Evolutionary conservation across 2,797 vertebrate species (phyloP).

Genomic region (Notolabrus celidotus): DNA sequence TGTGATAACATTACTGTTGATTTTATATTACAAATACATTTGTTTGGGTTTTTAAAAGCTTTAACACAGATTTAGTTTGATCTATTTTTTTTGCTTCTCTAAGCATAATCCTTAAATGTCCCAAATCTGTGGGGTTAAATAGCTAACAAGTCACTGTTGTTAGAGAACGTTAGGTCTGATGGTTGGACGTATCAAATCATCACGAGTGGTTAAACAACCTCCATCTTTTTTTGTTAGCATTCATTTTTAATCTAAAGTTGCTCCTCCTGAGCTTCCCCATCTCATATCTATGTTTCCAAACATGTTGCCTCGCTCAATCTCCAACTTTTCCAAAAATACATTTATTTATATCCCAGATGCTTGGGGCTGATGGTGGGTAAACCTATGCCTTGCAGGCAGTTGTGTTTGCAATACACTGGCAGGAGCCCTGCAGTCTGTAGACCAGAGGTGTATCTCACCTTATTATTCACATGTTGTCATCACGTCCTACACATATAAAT

Average conservation of each 20-base stretch:
- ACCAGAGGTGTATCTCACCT: slow-evolving; percentile 13
- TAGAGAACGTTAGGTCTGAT: no score
- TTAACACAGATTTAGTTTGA: no score
- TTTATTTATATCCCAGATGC: background rate
- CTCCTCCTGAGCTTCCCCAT: background rate
- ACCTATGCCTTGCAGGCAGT: background rate
- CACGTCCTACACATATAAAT: slow-evolving; percentile 45
- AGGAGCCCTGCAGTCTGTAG: slow-evolving; percentile 17
- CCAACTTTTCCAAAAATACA: background rate
- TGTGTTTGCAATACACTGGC: background rate
- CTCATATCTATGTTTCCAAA: background rate
- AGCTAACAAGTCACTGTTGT: no score
- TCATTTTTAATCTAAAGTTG: background rate
- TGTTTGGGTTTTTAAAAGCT: no score
- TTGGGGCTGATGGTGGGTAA: background rate
- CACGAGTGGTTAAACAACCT: no score
- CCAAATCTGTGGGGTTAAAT: no score
- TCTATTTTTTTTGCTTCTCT: no score
- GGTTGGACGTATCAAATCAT: no score
- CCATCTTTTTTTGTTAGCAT: no score
- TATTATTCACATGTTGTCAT: slow-evolving; percentile 45
- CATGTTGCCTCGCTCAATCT: background rate
- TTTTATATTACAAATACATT: no score
- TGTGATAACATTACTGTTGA: no score
- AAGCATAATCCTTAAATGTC: no score